Conservation (phyloP, 2,888 invertebrate species). For the Therioaphis trifolii region DNA sequence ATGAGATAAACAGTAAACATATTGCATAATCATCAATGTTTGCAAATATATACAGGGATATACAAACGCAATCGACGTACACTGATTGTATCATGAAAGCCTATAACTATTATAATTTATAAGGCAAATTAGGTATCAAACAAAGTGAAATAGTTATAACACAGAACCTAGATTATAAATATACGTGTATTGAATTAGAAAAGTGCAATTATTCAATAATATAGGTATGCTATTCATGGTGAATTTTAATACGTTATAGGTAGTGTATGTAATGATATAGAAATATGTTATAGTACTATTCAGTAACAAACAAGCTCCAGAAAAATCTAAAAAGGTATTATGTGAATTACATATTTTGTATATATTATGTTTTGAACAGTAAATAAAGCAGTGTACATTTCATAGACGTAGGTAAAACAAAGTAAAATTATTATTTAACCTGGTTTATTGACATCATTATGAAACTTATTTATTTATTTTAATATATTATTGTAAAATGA, state of each 20-base stretch:
- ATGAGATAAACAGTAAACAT: background rate
- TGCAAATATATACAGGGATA: background rate
- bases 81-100: slow-evolving; percentile 3
- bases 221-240: background rate
- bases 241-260: too few relatives aligned
- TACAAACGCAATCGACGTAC: too few relatives aligned
- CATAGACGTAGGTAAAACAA: too few relatives aligned
- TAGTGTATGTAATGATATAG: background rate
- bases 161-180: background rate
- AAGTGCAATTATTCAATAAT: background rate
- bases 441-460: too few relatives aligned
- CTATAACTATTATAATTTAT: slow-evolving; percentile 10
- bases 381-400: too few relatives aligned
- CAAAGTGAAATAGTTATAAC: background rate
- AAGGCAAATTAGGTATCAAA: slow-evolving; percentile 1
- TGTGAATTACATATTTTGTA: background rate
- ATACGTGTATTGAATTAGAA: background rate
- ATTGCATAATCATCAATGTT: background rate
- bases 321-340: background rate
- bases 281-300: too few relatives aligned
- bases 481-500: too few relatives aligned
- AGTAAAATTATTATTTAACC: too few relatives aligned
- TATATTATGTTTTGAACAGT: background rate
- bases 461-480: too few relatives aligned
- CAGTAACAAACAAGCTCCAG: background rate